Evolutionary conservation across 2,113 vertebrate species (phyloP), one percentile per base, ranked within the genome.

Genomic region (Stegostoma tigrinum): DNA sequence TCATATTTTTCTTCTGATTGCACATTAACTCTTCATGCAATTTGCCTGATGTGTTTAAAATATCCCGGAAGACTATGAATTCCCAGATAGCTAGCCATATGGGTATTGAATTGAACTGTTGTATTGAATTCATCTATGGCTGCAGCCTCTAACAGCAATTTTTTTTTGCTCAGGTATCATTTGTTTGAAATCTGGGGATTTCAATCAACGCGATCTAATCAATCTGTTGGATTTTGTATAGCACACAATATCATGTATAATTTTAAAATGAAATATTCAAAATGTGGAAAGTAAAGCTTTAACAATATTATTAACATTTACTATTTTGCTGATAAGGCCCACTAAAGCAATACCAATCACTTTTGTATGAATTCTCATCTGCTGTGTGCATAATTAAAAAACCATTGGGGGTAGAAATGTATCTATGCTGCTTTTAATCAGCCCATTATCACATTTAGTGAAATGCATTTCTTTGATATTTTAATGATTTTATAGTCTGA

Each of bases 71-170:
- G 96, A n/a, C 87, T 95, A 0, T 78, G 96, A 17, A 0, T 52
- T 95, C 96, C 95, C 96, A 96, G 86, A 95, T 96, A 68, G 83
- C 27, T 96, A 96, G 96, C 95, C 96, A 95, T 7, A 61, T 89
- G 95, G 96, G 70, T n/a, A 0, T 10, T 23, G 95, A 30, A 95
- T 12, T 5, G 21, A 23, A 12, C 96, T 38, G 3, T 10, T 23
- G 95, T n/a, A 95, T 12, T 5, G 21, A 23, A 12, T 96, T 38
- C 30, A 12, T 34, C 95, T 91, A 34, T 52, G 23, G 21, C 3
- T 0, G 0, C 96, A 85, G 95, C 95, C 96, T 52, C 83, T 94
- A 83, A 86, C 68, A 2, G 55, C 5, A 85, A 14, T 95, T 95
- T 96, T 95, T 2, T 95, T 75, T 19, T 34, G 8, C 72, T 19